Evolutionary conservation across 2,888 invertebrate genomes (phyloP).

Genomic region (Saturnia japonica): DNA sequence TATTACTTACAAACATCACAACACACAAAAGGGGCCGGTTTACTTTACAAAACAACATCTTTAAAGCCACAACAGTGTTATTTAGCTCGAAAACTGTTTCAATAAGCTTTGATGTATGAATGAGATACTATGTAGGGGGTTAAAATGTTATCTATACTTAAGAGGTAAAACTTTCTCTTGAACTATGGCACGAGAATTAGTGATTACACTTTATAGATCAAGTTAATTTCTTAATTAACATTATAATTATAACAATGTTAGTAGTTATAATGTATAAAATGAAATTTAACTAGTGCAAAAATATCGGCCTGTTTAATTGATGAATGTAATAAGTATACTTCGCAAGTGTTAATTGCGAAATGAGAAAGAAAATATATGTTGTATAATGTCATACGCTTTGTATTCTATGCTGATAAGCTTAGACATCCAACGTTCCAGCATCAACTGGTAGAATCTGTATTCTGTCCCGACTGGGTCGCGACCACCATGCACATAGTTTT

Average conservation of each 20-base stretch:
- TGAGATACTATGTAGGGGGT: conserved; percentile 35
- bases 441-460: too few relatives aligned
- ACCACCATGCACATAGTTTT: too few relatives aligned
- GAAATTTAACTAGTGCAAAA: neutral
- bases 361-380: too few relatives aligned
- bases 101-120: conserved; percentile 67
- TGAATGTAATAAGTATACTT: neutral
- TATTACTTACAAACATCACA: conserved; percentile 25
- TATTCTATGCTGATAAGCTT: too few relatives aligned
- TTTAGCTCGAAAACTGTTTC: conserved; percentile 62
- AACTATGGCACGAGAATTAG: neutral
- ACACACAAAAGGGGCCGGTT: conserved; percentile 46
- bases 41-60: conserved; percentile 50
- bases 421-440: too few relatives aligned
- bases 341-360: too few relatives aligned
- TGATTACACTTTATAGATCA: neutral
- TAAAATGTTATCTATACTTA: conserved; percentile 30
- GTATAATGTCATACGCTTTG: too few relatives aligned
- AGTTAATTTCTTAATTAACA: neutral
- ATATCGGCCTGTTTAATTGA: too few relatives aligned
- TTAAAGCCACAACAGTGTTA: conserved; percentile 46
- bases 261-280: too few relatives aligned
- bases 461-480: too few relatives aligned
- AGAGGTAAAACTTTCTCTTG: neutral
- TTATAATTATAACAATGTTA: too few relatives aligned